phyloP scores from a whole-genome alignment of 2,888 invertebrate genomes.

The Hoplodrina blanda region DNA sequence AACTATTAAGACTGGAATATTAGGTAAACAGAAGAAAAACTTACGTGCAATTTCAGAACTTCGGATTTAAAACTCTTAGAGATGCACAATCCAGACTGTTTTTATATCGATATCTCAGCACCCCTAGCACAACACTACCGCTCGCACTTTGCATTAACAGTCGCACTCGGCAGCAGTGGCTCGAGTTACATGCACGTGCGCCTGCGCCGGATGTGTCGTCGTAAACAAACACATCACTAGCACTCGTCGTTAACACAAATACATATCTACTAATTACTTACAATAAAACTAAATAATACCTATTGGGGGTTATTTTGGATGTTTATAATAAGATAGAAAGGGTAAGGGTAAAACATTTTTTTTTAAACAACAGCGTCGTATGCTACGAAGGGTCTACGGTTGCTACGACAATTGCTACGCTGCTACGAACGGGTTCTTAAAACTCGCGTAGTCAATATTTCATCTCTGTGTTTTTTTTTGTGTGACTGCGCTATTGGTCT shows the following conservation, averaged over 20 bases:
- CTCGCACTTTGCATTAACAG: slow-evolving; percentile 78
- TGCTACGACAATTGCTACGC: slow-evolving; percentile 40
- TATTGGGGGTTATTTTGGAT: slow-evolving; percentile 27
- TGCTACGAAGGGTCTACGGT: slow-evolving; percentile 45
- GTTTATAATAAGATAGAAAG: slow-evolving; percentile 30
- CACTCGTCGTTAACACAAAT: slow-evolving; percentile 68
- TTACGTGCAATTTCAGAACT: too few relatives aligned
- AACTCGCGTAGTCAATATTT: not conserved
- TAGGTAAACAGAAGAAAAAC: too few relatives aligned
- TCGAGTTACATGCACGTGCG: slow-evolving; percentile 88
- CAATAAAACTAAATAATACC: slow-evolving; percentile 57
- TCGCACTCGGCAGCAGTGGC: slow-evolving; percentile 67
- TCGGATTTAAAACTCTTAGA: too few relatives aligned
- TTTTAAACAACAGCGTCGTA: not conserved
- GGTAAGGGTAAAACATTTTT: not conserved
- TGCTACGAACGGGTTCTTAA: slow-evolving; percentile 41
- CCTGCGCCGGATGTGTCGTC: slow-evolving; percentile 89
- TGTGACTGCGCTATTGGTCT: not conserved
- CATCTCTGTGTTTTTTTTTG: too few relatives aligned
- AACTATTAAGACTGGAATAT: not conserved
- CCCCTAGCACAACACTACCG: slow-evolving; percentile 54
- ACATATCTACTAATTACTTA: slow-evolving; percentile 66
- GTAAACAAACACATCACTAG: slow-evolving; percentile 84
- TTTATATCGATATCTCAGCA: slow-evolving; percentile 57
- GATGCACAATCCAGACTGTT: not conserved